A percentile compares a stretch with the other conserved stretches of the same genome.
phyloP scores from a whole-genome alignment of 2,113 vertebrate species.

The Cyphomyrus discorhynchus region DNA sequence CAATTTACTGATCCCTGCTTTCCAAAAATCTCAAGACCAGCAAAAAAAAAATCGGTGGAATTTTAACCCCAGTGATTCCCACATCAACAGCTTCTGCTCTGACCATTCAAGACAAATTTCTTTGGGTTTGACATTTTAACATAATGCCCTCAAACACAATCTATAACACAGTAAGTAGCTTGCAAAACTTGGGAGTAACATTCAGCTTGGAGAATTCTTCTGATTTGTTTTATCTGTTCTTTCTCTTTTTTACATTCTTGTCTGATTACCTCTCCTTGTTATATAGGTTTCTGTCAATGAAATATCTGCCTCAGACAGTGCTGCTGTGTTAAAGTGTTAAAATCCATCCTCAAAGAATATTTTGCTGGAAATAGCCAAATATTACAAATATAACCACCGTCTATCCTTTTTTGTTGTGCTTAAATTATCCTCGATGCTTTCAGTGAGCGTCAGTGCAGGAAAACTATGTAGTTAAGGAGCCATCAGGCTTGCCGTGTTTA shows the following conservation, averaged over 20 bases:
- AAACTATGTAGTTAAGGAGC: slow-evolving; percentile 42
- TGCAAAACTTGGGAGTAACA: not conserved
- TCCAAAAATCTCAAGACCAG: not conserved
- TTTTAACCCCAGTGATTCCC: not conserved
- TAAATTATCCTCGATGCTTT: slow-evolving; percentile 34
- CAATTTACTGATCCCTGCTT: slow-evolving; percentile 13
- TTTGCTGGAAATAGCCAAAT: slow-evolving; percentile 29
- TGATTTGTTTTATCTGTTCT: not conserved
- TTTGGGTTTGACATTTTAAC: not conserved
- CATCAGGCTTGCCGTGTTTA: slow-evolving; percentile 42
- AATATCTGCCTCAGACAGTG: not conserved
- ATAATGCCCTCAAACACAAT: not conserved
- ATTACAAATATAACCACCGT: slow-evolving; percentile 37
- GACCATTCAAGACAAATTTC: not conserved
- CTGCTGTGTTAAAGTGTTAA: slow-evolving; percentile 16
- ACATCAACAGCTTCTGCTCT: not conserved
- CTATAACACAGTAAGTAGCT: not conserved
- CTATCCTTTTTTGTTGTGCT: slow-evolving; percentile 47
- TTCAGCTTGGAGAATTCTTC: not conserved
- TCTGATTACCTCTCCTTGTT: not conserved
- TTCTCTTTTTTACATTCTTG: not conserved
- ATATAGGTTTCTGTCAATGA: not conserved
- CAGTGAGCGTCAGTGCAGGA: slow-evolving; percentile 38
- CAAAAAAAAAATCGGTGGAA: not conserved
- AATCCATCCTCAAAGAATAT: not conserved